Conservation (phyloP, 2,888 invertebrate species). For the Acronicta leporina region DNA sequence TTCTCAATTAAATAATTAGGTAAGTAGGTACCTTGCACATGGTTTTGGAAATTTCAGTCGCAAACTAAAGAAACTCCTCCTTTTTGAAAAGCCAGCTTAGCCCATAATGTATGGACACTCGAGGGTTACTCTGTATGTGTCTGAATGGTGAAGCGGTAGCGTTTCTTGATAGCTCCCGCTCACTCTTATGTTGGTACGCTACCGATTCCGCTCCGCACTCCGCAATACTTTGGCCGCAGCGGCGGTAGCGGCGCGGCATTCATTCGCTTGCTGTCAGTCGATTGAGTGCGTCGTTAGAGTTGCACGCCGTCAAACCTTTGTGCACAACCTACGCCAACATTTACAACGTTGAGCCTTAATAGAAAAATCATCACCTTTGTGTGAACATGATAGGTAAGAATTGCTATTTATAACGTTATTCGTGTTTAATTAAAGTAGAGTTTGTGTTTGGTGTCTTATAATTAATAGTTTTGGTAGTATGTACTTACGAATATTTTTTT, state of each 20-base stretch:
- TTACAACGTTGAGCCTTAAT: constrained; percentile 79
- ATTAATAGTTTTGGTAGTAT: no score
- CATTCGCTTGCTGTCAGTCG: constrained; percentile 79
- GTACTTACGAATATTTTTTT: no score
- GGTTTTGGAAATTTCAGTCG: no score
- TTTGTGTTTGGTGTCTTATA: background rate
- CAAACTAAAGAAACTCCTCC: no score
- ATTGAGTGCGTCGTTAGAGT: constrained; percentile 70
- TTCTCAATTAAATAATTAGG: no score
- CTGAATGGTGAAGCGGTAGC: background rate
- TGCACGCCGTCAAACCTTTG: constrained; percentile 62
- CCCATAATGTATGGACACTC: background rate
- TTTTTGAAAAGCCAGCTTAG: constrained; percentile 2
- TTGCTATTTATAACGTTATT: constrained; percentile 40
- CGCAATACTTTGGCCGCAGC: constrained; percentile 49
- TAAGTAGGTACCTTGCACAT: no score
- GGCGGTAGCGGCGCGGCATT: constrained; percentile 71
- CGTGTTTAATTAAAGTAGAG: background rate
- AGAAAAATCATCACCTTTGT: constrained; percentile 64
- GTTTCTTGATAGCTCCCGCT: constrained; percentile 39
- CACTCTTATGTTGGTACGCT: constrained; percentile 45
- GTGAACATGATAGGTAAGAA: constrained; percentile 82
- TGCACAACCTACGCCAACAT: constrained; percentile 88
- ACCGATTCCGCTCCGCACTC: constrained; percentile 48
- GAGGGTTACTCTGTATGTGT: no score